Evolutionary conservation across 2,888 invertebrate species (phyloP).

Genomic region (Tetragnatha montana): DNA sequence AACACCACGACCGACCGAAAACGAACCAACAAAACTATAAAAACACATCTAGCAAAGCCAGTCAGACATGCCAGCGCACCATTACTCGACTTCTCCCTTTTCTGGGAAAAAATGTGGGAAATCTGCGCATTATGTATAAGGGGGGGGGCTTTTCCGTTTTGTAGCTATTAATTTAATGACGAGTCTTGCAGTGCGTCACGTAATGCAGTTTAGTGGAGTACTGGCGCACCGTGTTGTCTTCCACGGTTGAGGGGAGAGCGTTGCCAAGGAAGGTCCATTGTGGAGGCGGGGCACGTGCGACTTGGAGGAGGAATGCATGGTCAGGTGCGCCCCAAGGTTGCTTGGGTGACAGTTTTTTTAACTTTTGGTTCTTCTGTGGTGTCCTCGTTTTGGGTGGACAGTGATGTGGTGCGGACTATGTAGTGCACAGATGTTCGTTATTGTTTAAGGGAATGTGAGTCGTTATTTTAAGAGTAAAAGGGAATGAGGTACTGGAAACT

Average conservation of each 20-base stretch:
- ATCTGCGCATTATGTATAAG: too few relatives aligned
- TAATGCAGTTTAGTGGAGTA: conserved; percentile 66
- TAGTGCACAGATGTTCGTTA: too few relatives aligned
- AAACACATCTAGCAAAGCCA: not conserved
- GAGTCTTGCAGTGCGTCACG: conserved; percentile 44
- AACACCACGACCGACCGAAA: too few relatives aligned
- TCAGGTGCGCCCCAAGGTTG: conserved; percentile 64
- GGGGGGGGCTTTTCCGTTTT: conserved; percentile 57
- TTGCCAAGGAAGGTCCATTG: conserved; percentile 58
- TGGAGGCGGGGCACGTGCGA: conserved; percentile 48
- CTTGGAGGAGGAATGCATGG: conserved; percentile 53
- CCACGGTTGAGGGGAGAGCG: conserved; percentile 25
- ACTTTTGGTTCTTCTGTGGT: not conserved
- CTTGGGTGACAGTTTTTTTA: too few relatives aligned
- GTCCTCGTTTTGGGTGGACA: not conserved
- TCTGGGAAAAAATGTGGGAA: not conserved
- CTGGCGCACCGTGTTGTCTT: conserved; percentile 36
- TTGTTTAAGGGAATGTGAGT: too few relatives aligned
- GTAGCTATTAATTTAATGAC: conserved; percentile 69
- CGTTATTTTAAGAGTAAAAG: not conserved
- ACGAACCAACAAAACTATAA: not conserved
- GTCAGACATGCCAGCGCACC: not conserved
- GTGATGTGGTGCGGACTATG: too few relatives aligned
- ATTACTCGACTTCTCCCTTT: conserved; percentile 41
- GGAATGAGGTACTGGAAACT: too few relatives aligned